Base-by-base conservation (phyloP, 2,888 invertebrate species). In the Automeris io region DNA sequence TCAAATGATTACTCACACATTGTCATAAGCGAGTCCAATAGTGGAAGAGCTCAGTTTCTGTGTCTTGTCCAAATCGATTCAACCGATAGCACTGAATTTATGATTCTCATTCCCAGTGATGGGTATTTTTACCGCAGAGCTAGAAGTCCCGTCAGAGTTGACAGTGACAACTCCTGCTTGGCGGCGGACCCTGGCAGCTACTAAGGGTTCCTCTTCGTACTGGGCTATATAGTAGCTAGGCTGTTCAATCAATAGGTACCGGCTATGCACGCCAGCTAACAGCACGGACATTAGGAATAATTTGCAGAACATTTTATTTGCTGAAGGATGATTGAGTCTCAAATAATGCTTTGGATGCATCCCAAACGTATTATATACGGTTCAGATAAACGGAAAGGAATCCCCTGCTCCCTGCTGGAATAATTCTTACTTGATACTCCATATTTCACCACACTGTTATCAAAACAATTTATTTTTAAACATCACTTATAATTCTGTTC, bases 21-120 rank as follows among this genome's bases (percentile, higher is more conserved):
- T 69, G 24, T 74, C 67, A 1, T 61, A 49, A 2, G 65, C 63
- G 37, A 75, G 9, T 8, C 75, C 75, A 35, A 52, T 58, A 3
- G 63, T 59, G 21, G 55, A 53, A 0, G 66, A 44, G 2, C 55
- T 47, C 6, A 61, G 25, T 8, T 49, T 39, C 12, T 32, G 31
- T 5, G 21, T 16, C 16, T 29, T 21, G 5, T 43, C 39, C 9
- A 46, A 39, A 18, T 37, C 35, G 19, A 32, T 33, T 56, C 18
- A 57, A 55, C 39, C 43, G 40, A 62, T 63, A 39, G 59, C 63
- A 39, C 48, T 48, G 2, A 48, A 18, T 13, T 39, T 34, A 13
- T 51, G 47, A 6, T 38, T 41, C 2, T 43, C 43, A 9, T 45
- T 43, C 0, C 44, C 38, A 19, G 35, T 42, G 3, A 53, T 13